These are phyloP conservation scores for Agelastica alni DNA, from an alignment of 2,888 invertebrate genomes.

Conservation along the genomic window DNA sequence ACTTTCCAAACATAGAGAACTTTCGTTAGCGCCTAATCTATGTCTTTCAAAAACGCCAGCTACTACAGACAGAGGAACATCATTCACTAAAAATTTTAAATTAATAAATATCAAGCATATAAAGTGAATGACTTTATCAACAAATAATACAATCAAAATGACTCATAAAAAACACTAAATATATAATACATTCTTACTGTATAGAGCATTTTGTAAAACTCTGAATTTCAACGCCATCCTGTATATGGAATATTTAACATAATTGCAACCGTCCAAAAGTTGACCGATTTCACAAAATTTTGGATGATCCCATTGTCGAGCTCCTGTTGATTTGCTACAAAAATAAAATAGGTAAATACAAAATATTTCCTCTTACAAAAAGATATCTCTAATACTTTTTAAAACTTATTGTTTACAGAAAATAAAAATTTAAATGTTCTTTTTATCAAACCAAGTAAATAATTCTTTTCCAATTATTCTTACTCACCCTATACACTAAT, in stretches of 20 bases:
- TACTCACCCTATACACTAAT: no score
- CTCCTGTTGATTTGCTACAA: slow-evolving; percentile 60
- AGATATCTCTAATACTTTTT: no score
- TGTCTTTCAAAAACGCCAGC: slow-evolving; percentile 74
- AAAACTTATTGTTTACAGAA: no score
- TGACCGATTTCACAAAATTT: slow-evolving; percentile 63
- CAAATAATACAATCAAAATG: not conserved
- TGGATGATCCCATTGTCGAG: slow-evolving; percentile 65
- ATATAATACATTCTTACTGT: no score
- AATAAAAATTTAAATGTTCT: no score
- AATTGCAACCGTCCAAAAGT: slow-evolving; percentile 66
- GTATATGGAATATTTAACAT: slow-evolving; percentile 76
- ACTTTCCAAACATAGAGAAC: slow-evolving; percentile 67
- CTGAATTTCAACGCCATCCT: slow-evolving; percentile 75
- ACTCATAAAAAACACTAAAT: slow-evolving; percentile 36
- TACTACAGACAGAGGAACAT: slow-evolving; percentile 60
- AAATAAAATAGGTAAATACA: no score
- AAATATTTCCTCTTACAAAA: no score
- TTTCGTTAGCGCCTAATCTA: slow-evolving; percentile 70
- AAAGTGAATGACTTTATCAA: no score
- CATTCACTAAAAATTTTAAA: slow-evolving; percentile 44
- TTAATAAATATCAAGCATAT: not conserved
- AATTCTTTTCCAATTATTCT: no score
- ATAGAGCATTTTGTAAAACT: slow-evolving; percentile 65
- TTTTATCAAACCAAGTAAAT: no score